These are phyloP conservation scores for Aelia acuminata DNA, from an alignment of 2,888 invertebrate species.

Conservation along the genomic window DNA sequence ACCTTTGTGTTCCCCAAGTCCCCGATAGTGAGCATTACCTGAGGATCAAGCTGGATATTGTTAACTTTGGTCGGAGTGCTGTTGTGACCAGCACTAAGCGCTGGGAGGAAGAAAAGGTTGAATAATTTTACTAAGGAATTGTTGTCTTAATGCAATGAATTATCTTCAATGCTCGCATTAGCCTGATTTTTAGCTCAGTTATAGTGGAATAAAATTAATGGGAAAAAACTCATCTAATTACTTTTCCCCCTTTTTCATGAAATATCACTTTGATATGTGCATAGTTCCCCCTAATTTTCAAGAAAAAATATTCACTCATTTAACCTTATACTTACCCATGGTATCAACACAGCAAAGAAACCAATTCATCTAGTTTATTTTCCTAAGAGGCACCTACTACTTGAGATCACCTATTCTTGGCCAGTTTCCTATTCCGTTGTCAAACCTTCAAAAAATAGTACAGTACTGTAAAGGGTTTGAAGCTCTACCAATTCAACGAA, in stretches of 20 bases:
- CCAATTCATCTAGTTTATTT: neutral
- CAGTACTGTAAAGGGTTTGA: neutral
- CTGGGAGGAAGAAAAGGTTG: too few species aligned
- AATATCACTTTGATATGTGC: too few species aligned
- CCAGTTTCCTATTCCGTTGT: neutral
- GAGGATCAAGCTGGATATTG: slow-evolving; percentile 45
- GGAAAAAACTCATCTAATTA: too few species aligned
- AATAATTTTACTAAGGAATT: too few species aligned
- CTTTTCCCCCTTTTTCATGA: too few species aligned
- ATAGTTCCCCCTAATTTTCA: too few species aligned
- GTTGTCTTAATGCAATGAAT: too few species aligned
- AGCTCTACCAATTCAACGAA: neutral
- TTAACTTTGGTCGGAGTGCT: neutral
- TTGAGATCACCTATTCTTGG: neutral
- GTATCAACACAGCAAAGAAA: neutral
- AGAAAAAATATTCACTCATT: neutral
- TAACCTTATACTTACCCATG: neutral
- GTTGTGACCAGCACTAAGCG: neutral
- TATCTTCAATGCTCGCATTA: too few species aligned
- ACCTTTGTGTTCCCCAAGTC: neutral
- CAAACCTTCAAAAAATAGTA: neutral
- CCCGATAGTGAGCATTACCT: slow-evolving; percentile 33
- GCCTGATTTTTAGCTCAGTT: too few species aligned
- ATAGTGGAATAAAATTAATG: too few species aligned
- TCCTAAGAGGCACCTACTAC: neutral